Evolutionary conservation across 2,797 vertebrate species (phyloP), one percentile per base, ranked within the genome.

Genomic region (Phrynocephalus guinanensis): DNA sequence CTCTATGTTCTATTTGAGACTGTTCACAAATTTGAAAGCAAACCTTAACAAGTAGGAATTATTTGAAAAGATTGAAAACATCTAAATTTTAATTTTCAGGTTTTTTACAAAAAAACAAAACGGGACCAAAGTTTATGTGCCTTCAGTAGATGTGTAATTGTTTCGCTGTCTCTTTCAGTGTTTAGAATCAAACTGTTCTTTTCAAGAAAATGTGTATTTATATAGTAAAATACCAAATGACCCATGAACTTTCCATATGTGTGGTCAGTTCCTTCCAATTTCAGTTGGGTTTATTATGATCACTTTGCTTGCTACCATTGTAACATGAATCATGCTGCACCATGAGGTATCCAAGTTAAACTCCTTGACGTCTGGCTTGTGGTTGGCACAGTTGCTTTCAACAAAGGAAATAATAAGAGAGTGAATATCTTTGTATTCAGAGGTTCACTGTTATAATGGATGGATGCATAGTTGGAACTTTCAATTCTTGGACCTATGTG

Each of bases 51-150:
- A 84, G 81, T 83, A 79, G 26, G 50, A 90, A 91, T 93, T 90
- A 75, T 91, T 95, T 94, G 79, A 93, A 88, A 80, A 89, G 92
- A 82, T 72, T 4, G 66, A 90, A 95, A 92, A 92, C 79, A 85
- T 87, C 66, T 90, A 90, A 94, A 79, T 84, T 90, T 95, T 84
- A 92, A 90, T 92, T 94, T 95, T 83, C 86, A 92, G 90, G 81
- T 63, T 63, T 91, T 96, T 95, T 88, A 95, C 93, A 87, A 91
- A 86, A 90, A 93, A 92, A 95, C 93, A 93, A 96, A 96, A 96
- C 88, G 94, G 96, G 96, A 98, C 97, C 97, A 98, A 98, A 98
- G 97, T 97, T 97, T 95, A 97, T 96, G 97, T 98, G 97, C 97
- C 97, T 98, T 98, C 91, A 94, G 87, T 96, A 95, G 93, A 96